These are phyloP conservation scores for Jacana jacana DNA, from an alignment of 2,113 vertebrate species.

Conservation along the genomic window DNA sequence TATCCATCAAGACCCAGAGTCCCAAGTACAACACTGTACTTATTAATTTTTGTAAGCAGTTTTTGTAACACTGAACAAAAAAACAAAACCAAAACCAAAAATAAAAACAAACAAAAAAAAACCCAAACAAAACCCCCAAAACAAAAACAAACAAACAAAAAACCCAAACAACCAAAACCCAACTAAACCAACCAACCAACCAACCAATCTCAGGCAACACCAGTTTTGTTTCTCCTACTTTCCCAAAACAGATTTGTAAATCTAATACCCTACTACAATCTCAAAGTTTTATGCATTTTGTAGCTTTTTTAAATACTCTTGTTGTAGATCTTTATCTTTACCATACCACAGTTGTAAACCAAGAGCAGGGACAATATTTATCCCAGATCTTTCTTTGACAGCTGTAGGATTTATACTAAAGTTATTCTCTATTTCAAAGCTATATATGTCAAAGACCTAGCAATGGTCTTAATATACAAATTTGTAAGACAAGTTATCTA, in stretches of 20 bases:
- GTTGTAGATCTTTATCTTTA: background rate
- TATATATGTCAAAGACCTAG: background rate
- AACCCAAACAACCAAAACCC: too few species aligned
- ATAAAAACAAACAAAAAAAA: too few species aligned
- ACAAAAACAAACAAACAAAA: too few species aligned
- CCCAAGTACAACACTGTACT: background rate
- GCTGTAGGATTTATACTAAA: background rate
- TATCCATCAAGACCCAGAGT: background rate
- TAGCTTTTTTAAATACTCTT: background rate
- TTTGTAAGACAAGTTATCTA: background rate
- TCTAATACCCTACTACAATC: background rate
- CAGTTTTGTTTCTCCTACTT: background rate
- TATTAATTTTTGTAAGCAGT: background rate
- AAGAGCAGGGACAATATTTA: background rate
- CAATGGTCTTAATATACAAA: background rate
- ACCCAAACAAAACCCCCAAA: too few species aligned
- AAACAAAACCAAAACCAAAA: too few species aligned
- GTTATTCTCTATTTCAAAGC: background rate
- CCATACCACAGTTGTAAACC: background rate
- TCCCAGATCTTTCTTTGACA: background rate
- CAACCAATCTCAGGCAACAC: too few species aligned
- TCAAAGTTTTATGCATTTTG: background rate
- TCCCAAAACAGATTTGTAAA: background rate
- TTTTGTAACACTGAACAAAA: background rate
- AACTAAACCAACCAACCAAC: too few species aligned